These are phyloP conservation scores for Troglohyphantes excavatus DNA, from an alignment of 2,888 invertebrate genomes.

Conservation along the genomic window DNA sequence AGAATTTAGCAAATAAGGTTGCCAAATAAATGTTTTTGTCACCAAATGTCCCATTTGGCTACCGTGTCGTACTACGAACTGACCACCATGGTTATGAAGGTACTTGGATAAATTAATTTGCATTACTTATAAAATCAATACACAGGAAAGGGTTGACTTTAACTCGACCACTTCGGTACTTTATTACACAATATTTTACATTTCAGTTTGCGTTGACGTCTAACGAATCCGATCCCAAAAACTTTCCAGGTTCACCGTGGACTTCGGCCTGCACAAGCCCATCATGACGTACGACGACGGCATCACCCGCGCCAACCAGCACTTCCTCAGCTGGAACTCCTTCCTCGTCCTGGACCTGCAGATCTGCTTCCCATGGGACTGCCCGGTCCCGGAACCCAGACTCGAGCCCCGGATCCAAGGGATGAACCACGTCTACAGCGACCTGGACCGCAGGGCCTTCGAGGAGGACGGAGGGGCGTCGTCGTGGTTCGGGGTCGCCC, in stretches of 20 bases:
- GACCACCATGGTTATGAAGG: no score
- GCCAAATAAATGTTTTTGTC: no score
- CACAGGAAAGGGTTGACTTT: no score
- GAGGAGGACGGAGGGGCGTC: slow-evolving; percentile 29
- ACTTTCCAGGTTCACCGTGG: slow-evolving; percentile 53
- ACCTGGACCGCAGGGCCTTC: slow-evolving; percentile 28
- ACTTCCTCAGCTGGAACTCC: slow-evolving; percentile 55
- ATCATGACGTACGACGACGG: slow-evolving; percentile 50
- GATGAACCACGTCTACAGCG: slow-evolving; percentile 73
- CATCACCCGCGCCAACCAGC: not conserved
- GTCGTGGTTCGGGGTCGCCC: slow-evolving; percentile 55
- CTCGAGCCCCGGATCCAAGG: slow-evolving; percentile 60
- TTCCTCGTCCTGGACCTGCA: slow-evolving; percentile 68
- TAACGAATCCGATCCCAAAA: no score
- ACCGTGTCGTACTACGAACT: no score
- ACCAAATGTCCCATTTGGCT: no score
- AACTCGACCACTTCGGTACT: no score
- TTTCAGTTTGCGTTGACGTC: no score
- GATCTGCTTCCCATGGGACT: slow-evolving; percentile 34
- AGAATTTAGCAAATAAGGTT: no score
- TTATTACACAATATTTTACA: no score
- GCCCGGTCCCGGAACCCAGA: slow-evolving; percentile 2
- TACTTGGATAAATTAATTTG: no score
- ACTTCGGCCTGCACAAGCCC: slow-evolving; percentile 69
- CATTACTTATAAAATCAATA: no score